Percentiles rank a stretch among this genome's conserved stretches.
Conservation (phyloP, 2,797 vertebrate species). For the Geranospiza caerulescens region DNA sequence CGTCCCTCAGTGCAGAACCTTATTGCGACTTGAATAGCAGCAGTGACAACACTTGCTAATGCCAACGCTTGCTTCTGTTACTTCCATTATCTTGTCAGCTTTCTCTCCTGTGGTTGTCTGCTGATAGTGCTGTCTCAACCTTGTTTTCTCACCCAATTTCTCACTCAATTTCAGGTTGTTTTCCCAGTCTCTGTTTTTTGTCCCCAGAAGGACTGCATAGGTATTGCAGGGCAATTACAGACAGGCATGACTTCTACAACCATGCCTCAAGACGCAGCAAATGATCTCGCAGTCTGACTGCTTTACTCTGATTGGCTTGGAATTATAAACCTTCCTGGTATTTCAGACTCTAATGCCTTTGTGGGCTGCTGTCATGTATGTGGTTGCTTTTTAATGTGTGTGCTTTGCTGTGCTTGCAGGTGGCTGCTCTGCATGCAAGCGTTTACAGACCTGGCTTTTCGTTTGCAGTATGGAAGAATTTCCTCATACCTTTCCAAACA, state of each 20-base stretch:
- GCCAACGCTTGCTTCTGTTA: background rate
- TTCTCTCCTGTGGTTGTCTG: background rate
- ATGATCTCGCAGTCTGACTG: background rate
- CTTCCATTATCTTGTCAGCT: background rate
- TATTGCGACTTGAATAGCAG: background rate
- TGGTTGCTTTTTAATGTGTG: background rate
- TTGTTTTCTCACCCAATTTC: background rate
- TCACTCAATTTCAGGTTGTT: background rate
- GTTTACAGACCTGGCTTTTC: background rate
- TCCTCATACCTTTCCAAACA: background rate
- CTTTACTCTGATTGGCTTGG: background rate
- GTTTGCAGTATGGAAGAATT: background rate
- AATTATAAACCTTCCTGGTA: background rate
- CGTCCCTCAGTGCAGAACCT: background rate
- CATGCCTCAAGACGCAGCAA: background rate
- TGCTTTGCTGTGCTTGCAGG: constrained; percentile 26
- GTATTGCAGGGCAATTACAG: background rate
- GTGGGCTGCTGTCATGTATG: background rate
- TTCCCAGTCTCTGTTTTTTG: background rate
- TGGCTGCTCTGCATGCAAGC: background rate
- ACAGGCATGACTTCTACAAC: background rate
- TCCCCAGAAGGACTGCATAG: background rate
- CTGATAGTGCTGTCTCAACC: background rate
- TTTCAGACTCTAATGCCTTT: background rate
- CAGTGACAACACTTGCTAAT: background rate